A percentile compares a stretch with the other conserved stretches of the same genome.
Evolutionary conservation across 2,113 vertebrate species (phyloP).

Genomic region (Henicopernis longicauda): DNA sequence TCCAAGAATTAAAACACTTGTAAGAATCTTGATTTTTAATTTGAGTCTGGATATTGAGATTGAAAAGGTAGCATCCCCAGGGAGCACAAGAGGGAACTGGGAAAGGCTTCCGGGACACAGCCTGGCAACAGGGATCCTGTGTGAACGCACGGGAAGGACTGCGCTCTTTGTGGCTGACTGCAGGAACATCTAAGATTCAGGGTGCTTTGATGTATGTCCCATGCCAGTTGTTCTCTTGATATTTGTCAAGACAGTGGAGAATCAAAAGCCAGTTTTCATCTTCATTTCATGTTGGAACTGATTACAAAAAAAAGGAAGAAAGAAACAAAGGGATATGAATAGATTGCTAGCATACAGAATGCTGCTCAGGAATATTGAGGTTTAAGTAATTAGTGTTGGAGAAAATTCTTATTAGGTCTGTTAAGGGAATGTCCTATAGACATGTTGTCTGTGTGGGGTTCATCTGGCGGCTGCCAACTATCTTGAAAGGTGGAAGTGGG

Average conservation of each 20-base stretch:
- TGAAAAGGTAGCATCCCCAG: not conserved
- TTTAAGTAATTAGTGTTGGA: not conserved
- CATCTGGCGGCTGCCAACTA: rapidly evolving
- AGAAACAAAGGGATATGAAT: not conserved
- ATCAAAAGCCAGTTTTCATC: not conserved
- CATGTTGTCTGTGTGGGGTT: not conserved
- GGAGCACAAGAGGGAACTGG: not conserved
- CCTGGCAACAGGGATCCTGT: not conserved
- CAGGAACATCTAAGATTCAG: not conserved
- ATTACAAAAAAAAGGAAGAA: not conserved
- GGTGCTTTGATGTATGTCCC: not conserved
- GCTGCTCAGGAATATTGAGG: not conserved
- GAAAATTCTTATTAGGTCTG: not conserved
- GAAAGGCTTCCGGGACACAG: not conserved
- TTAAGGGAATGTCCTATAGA: not conserved
- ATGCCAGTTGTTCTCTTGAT: not conserved
- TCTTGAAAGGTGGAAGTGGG: not conserved
- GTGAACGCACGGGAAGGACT: not conserved
- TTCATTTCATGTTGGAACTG: not conserved
- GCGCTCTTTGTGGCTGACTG: not conserved
- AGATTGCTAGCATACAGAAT: not conserved
- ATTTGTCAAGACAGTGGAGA: not conserved
- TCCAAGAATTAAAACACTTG: not conserved
- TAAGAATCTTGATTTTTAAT: not conserved
- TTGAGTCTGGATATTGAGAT: not conserved